Conservation (phyloP, 2,888 invertebrate species). For the Meandrusa payeni region DNA sequence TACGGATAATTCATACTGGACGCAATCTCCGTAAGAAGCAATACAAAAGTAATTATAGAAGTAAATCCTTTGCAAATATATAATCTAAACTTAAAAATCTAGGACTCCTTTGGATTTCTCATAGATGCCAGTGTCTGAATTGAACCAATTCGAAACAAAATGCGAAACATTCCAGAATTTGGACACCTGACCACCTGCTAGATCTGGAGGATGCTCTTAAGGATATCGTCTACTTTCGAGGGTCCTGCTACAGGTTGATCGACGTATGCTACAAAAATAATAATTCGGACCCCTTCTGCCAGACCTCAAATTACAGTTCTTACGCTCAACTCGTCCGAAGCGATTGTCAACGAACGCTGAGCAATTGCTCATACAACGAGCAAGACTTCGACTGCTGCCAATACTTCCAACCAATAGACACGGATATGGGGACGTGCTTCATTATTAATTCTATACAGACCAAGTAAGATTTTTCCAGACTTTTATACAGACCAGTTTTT, state of each 20-base stretch:
- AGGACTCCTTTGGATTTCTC: too few species aligned
- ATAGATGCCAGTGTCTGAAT: too few species aligned
- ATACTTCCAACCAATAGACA: constrained; percentile 80
- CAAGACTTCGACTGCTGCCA: constrained; percentile 81
- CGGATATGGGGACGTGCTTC: constrained; percentile 82
- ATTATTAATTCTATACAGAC: constrained; percentile 82
- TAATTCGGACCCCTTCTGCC: constrained; percentile 77
- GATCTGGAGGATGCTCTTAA: constrained; percentile 86
- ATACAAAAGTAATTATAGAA: too few species aligned
- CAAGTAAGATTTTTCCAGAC: constrained; percentile 54
- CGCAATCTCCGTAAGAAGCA: too few species aligned
- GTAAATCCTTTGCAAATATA: too few species aligned
- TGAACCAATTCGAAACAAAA: too few species aligned
- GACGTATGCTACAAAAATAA: constrained; percentile 78
- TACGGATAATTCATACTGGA: too few species aligned
- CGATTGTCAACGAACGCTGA: constrained; percentile 71
- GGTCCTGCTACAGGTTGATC: constrained; percentile 83
- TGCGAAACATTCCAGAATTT: constrained; percentile 81
- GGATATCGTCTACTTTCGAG: constrained; percentile 85
- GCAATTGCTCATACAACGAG: constrained; percentile 76
- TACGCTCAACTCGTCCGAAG: constrained; percentile 79
- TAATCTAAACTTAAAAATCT: too few species aligned
- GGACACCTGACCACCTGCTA: constrained; percentile 83
- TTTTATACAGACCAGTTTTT: too few species aligned
- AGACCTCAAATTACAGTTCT: constrained; percentile 79